These are phyloP conservation scores for Oncorhynchus clarkii DNA, from an alignment of 2,113 vertebrate genomes.

Conservation along the genomic window DNA sequence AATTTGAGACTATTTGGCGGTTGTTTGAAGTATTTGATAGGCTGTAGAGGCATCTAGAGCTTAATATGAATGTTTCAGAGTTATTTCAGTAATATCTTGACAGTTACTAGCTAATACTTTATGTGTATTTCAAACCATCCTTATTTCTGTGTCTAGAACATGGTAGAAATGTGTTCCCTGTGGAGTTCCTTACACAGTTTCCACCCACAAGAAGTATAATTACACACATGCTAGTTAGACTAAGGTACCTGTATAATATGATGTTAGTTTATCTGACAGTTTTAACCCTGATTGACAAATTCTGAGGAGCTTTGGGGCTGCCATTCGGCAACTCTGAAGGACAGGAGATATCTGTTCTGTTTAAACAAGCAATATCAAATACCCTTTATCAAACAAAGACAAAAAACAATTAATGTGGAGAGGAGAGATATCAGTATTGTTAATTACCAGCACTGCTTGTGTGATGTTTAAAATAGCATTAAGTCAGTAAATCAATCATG, in stretches of 20 bases:
- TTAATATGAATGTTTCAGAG: not conserved
- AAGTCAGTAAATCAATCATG: too few species aligned
- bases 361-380: not conserved
- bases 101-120: not conserved
- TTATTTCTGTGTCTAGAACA: not conserved
- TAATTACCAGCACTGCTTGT: not conserved
- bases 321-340: not conserved
- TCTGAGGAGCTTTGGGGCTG: not conserved
- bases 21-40: not conserved
- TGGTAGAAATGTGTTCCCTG: not conserved
- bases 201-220: not conserved
- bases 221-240: not conserved
- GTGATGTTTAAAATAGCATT: too few species aligned
- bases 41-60: slow-evolving; percentile 10
- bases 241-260: not conserved
- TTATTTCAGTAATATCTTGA: not conserved
- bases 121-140: not conserved
- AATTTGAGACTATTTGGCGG: not conserved
- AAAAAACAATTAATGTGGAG: not conserved
- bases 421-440: not conserved
- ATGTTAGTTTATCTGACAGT: not conserved
- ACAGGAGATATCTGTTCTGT: not conserved
- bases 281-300: not conserved
- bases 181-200: not conserved
- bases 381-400: not conserved